Conservation (phyloP, 1,140 invertebrate species). For the Hormaphis cornu region DNA sequence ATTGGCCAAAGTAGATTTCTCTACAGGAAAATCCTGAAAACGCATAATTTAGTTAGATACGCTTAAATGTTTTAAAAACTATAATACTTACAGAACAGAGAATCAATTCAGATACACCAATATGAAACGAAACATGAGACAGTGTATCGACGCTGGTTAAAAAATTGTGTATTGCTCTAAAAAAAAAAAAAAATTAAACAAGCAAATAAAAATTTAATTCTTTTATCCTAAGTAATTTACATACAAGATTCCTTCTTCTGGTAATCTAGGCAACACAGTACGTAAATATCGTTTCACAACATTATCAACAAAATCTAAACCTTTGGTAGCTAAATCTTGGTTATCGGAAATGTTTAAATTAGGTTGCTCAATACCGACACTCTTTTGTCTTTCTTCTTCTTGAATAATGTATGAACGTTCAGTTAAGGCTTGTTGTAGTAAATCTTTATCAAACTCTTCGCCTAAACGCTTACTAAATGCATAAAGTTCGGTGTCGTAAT, state of each 20-base stretch:
- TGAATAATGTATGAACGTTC: constrained; percentile 67
- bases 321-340: constrained; percentile 54
- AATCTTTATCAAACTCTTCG: constrained; percentile 65
- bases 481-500: constrained; percentile 77
- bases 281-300: constrained; percentile 53
- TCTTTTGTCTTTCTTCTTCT: constrained; percentile 57
- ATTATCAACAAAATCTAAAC: constrained; percentile 50
- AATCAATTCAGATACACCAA: constrained; percentile 76
- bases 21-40: constrained; percentile 65
- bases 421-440: constrained; percentile 67
- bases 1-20: constrained; percentile 55
- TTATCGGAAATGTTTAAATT: constrained; percentile 57
- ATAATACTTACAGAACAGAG: constrained; percentile 58
- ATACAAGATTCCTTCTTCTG: constrained; percentile 56
- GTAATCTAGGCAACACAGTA: constrained; percentile 57
- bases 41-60: too few species aligned
- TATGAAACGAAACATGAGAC: constrained; percentile 55
- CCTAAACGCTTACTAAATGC: constrained; percentile 75
- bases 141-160: constrained; percentile 58
- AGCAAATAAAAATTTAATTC: background rate
- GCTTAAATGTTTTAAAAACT: constrained; percentile 30
- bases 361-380: constrained; percentile 56
- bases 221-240: constrained; percentile 38
- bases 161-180: constrained; percentile 52
- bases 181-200: constrained; percentile 31